A percentile compares a stretch with the other conserved stretches of the same genome.
These are phyloP conservation scores for Temnopleurus reevesii DNA, from an alignment of 53 echinoderm and acorn worm species.

Conservation along the genomic window DNA sequence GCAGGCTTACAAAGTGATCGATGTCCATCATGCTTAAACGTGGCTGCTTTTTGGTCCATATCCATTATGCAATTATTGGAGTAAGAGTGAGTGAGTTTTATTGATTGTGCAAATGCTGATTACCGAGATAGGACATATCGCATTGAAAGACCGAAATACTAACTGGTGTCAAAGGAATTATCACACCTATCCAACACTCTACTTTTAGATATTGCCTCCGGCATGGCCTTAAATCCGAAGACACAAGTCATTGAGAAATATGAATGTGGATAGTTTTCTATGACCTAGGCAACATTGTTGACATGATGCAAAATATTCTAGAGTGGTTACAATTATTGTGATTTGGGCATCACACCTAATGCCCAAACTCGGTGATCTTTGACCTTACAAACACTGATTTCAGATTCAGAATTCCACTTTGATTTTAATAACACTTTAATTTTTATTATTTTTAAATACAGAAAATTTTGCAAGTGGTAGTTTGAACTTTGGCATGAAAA, in stretches of 20 bases:
- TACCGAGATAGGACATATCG: background rate
- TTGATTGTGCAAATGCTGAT: constrained; percentile 18
- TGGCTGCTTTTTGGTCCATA: background rate
- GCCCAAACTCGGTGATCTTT: too few species aligned
- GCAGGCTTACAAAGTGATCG: background rate
- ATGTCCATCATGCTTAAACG: background rate
- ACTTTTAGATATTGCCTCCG: too few species aligned
- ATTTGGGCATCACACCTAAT: too few species aligned
- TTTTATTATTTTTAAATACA: too few species aligned
- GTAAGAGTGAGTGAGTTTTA: background rate
- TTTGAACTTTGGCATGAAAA: too few species aligned
- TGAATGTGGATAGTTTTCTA: background rate
- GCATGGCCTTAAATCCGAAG: background rate
- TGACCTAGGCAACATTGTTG: background rate
- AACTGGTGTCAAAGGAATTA: too few species aligned
- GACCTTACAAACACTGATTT: too few species aligned
- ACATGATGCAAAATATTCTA: background rate
- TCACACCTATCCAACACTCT: too few species aligned
- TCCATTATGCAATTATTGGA: background rate
- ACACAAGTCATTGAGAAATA: background rate
- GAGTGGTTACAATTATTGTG: background rate
- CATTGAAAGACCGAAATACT: background rate
- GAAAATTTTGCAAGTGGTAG: too few species aligned
- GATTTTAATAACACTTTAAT: too few species aligned
- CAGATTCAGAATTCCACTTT: too few species aligned